These are phyloP conservation scores for Ptycholaimellus sp. DNA, from an alignment of 2,888 invertebrate genomes.

Conservation along the genomic window DNA sequence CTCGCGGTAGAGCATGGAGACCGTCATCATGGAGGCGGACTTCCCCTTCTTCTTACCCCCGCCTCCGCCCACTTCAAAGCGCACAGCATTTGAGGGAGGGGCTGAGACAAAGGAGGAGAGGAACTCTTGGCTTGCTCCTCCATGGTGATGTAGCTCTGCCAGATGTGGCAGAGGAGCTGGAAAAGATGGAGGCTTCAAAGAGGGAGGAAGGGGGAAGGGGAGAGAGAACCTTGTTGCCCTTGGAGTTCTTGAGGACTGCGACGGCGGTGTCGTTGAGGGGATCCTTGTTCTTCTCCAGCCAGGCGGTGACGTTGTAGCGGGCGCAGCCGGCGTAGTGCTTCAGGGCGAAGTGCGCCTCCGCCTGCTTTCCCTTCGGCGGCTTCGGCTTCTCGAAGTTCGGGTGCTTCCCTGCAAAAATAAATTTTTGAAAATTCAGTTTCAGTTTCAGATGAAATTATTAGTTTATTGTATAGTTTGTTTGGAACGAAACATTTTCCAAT, in stretches of 20 bases:
- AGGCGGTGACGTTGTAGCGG: conserved; percentile 91
- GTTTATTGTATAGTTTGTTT: too few relatives aligned
- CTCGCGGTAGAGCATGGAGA: conserved; percentile 80
- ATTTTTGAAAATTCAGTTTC: too few relatives aligned
- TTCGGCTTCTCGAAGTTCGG: conserved; percentile 27
- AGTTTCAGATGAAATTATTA: too few relatives aligned
- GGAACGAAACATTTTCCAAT: too few relatives aligned
- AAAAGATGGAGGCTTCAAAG: too few relatives aligned
- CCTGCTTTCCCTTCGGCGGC: conserved; percentile 28
- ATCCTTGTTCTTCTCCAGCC: conserved; percentile 97
- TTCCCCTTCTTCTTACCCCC: conserved; percentile 26
- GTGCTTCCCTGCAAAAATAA: too few relatives aligned
- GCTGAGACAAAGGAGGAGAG: too few relatives aligned
- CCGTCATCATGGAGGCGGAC: conserved; percentile 56
- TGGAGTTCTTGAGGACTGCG: conserved; percentile 44
- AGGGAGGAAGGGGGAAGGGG: too few relatives aligned
- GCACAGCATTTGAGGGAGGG: too few relatives aligned
- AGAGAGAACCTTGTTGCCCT: conserved; percentile 43
- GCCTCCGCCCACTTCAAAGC: conserved; percentile 11
- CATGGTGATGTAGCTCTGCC: conserved; percentile 37
- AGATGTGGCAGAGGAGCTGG: conserved; percentile 52
- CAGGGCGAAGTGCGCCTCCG: conserved; percentile 32
- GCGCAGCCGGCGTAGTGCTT: conserved; percentile 39
- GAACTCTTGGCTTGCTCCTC: conserved; percentile 19
- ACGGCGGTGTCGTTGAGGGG: conserved; percentile 90